Conservation (phyloP, 23 tunicate genomes). For the Corella eumyota region DNA sequence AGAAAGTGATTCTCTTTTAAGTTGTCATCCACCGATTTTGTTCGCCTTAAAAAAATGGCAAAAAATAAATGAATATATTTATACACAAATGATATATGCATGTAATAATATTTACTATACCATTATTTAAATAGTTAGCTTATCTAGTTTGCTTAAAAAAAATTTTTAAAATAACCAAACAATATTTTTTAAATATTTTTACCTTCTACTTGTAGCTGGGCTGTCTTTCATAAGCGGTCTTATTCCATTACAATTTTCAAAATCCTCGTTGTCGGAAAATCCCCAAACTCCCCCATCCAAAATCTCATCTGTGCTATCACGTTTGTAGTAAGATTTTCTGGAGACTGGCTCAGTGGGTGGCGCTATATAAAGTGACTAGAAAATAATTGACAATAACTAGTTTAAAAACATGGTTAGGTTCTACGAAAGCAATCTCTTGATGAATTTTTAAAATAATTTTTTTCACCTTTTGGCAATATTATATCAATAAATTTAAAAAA, state of each 20-base stretch:
- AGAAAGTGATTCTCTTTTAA: conserved; percentile 58
- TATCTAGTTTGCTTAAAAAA: background rate
- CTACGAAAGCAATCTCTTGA: background rate
- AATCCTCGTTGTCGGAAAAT: background rate
- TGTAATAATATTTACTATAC: background rate
- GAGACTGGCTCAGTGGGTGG: conserved; percentile 64
- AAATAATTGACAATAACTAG: background rate
- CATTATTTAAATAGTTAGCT: background rate
- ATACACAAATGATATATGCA: background rate
- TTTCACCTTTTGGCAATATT: no score
- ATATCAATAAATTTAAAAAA: background rate
- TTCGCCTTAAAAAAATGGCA: conserved; percentile 43
- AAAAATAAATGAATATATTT: background rate
- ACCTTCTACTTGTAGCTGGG: conserved; percentile 13
- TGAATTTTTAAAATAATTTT: no score
- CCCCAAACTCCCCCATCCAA: conserved; percentile 24
- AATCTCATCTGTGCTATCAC: conserved; percentile 29
- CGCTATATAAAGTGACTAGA: conserved; percentile 26
- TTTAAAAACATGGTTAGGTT: background rate
- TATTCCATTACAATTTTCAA: background rate
- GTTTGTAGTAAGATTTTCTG: conserved; percentile 41
- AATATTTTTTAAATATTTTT: background rate
- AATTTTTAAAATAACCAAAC: background rate
- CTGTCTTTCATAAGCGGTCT: background rate
- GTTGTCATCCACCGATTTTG: conserved; percentile 72